Base-by-base conservation (phyloP, 2,113 vertebrate genomes). In the Hystrix brachyura region DNA sequence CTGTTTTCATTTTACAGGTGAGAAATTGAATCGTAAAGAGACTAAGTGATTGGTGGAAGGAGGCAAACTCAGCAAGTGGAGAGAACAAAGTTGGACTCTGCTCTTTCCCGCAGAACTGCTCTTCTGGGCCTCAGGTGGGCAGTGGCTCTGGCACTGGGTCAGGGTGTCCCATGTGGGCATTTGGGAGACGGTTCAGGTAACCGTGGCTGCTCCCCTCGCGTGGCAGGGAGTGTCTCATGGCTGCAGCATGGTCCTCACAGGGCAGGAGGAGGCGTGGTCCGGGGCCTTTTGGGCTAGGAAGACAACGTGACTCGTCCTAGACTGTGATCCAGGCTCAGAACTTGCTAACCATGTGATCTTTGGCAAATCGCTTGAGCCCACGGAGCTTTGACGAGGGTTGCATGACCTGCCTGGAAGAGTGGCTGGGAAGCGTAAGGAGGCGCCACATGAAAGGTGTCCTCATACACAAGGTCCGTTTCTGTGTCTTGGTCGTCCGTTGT, bases 41-140 rank as follows among this genome's bases (percentile, higher is more conserved):
- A 23, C 13, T 21, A 57, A 27, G 57, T n/a, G 2, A 65, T 10
- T 4, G 67, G 25, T 43, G 13, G 67, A 48, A 78, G 48, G 67
- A 83, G 0, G 1, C 18, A 46, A 0, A 78, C 25, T 34, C 65
- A 64, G 60, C 27, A 59, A 78, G 64, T 10, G 13, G 25, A 64
- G 60, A 18, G 51, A 67, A 38, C 71, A 65, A 7, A 9, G 60
- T 1, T 17, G 81, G 78, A 19, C 8, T 17, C 27, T 9, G 23
- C 23, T 23, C 23, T 34, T 18, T 48, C 21, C n/a, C 7, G 14
- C 32, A 18, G 51, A 38, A 48, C 27, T 12, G 34, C 14, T 9
- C n/a, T 32, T 32, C 5, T 0, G 1, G 0, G 2, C 5, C 17
- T 1, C 19, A 0, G 3, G 2, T 43, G 25, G 23, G 53, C 48